Percentiles rank a stretch among this genome's conserved stretches.
phyloP scores from a whole-genome alignment of 1,140 invertebrate species.

The Halyomorpha halys region DNA sequence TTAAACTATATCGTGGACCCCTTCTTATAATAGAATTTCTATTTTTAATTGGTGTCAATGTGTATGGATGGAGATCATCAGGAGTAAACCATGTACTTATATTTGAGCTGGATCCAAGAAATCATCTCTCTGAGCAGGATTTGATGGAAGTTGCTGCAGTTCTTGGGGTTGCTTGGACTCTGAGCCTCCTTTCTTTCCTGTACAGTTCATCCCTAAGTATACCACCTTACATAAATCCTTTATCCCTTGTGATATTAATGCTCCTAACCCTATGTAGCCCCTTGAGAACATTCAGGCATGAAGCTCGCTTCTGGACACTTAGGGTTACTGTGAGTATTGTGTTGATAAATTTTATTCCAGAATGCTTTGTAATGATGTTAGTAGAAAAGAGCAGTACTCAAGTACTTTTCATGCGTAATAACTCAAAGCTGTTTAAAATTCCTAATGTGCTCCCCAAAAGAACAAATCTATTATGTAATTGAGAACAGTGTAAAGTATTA shows the following conservation, averaged over 20 bases:
- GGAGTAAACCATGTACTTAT: conserved; percentile 90
- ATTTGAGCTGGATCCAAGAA: conserved; percentile 83
- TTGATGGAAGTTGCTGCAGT: conserved; percentile 78
- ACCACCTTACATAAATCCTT: conserved; percentile 65
- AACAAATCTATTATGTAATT: too few relatives aligned
- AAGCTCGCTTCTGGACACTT: conserved; percentile 54
- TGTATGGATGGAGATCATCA: conserved; percentile 77
- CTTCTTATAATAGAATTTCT: conserved; percentile 73
- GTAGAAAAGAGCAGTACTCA: not conserved
- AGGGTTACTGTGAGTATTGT: conserved; percentile 36
- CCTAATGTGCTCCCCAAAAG: too few relatives aligned
- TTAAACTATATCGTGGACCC: conserved; percentile 68
- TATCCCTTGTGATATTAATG: conserved; percentile 58
- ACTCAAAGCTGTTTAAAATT: not conserved
- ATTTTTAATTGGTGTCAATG: conserved; percentile 80
- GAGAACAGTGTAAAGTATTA: too few relatives aligned
- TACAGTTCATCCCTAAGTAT: conserved; percentile 64
- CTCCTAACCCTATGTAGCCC: conserved; percentile 71
- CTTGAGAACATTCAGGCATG: conserved; percentile 62
- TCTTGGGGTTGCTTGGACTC: conserved; percentile 73
- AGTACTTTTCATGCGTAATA: too few relatives aligned
- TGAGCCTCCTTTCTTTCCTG: conserved; percentile 52
- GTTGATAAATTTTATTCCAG: not conserved
- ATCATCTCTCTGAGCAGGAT: conserved; percentile 69
- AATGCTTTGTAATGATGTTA: not conserved